Percentiles rank a stretch among this genome's conserved stretches.
Conservation (phyloP, 2,797 vertebrate species). For the Pseudomugil gertrudae region DNA sequence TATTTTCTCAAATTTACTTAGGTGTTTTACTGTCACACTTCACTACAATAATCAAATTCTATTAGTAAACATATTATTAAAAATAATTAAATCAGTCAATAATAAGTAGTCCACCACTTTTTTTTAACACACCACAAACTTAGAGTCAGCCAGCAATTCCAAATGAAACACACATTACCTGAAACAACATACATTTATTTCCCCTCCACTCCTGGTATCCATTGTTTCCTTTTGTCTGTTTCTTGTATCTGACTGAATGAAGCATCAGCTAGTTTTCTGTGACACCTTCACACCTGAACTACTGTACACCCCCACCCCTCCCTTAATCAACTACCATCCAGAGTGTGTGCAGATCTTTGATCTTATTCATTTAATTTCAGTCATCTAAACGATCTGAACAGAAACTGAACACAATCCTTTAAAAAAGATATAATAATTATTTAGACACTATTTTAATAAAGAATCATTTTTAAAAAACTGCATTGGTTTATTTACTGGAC, state of each 20-base stretch:
- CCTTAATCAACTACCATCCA: neutral
- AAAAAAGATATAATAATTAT: too few species aligned
- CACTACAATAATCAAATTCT: neutral
- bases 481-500: constrained; percentile 52
- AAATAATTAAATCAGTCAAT: neutral
- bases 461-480: too few species aligned
- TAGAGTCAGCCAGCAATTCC: constrained; percentile 1
- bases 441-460: too few species aligned
- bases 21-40: too few species aligned
- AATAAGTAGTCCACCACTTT: neutral
- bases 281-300: constrained; percentile 50
- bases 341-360: neutral
- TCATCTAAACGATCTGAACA: neutral
- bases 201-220: constrained; percentile 27
- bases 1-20: too few species aligned
- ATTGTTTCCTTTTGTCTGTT: constrained; percentile 29
- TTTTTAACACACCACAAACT: neutral
- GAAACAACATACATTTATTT: constrained; percentile 27
- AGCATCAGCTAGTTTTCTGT: constrained; percentile 61
- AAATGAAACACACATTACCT: neutral
- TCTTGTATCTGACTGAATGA: constrained; percentile 50
- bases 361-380: constrained; percentile 2
- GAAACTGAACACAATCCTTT: neutral
- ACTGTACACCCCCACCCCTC: constrained; percentile 27
- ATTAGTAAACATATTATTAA: neutral